phyloP scores from a whole-genome alignment of 2,113 vertebrate genomes.

The Saguinus imperator region DNA sequence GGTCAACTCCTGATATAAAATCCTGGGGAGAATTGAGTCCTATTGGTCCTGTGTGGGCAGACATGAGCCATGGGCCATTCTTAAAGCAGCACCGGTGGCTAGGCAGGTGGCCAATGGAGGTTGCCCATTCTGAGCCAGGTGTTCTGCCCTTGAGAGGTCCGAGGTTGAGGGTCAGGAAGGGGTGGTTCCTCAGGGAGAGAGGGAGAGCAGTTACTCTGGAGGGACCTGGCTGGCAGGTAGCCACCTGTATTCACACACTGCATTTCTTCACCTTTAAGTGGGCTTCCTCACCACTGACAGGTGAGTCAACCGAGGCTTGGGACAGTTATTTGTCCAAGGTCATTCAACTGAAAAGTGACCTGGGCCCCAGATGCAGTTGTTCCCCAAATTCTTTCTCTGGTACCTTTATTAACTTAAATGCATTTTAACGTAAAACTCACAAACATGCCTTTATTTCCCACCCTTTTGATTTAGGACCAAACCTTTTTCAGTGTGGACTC shows the following conservation, averaged over 20 bases:
- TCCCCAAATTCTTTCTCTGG: background rate
- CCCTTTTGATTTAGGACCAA: background rate
- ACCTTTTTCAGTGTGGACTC: background rate
- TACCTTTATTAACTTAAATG: background rate
- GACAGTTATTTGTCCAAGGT: background rate
- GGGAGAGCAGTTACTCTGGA: fast-evolving
- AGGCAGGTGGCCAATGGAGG: background rate
- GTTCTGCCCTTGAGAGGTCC: background rate
- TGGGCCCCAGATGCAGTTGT: background rate
- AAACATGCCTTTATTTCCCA: background rate
- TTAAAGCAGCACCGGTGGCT: background rate
- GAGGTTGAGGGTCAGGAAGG: background rate
- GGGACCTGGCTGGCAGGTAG: background rate
- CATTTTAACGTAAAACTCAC: background rate
- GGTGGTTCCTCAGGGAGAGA: background rate
- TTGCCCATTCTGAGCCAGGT: background rate
- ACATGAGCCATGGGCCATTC: background rate
- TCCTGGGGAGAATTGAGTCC: background rate
- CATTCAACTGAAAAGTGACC: background rate
- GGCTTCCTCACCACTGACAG: background rate
- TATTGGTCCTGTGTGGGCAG: fast-evolving
- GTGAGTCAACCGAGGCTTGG: background rate
- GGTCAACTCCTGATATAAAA: background rate
- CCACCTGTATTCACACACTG: fast-evolving
- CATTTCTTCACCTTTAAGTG: background rate